Percentiles rank a stretch among this genome's conserved stretches.
phyloP scores from a whole-genome alignment of 2,888 invertebrate species.

The Idaea biselata region DNA sequence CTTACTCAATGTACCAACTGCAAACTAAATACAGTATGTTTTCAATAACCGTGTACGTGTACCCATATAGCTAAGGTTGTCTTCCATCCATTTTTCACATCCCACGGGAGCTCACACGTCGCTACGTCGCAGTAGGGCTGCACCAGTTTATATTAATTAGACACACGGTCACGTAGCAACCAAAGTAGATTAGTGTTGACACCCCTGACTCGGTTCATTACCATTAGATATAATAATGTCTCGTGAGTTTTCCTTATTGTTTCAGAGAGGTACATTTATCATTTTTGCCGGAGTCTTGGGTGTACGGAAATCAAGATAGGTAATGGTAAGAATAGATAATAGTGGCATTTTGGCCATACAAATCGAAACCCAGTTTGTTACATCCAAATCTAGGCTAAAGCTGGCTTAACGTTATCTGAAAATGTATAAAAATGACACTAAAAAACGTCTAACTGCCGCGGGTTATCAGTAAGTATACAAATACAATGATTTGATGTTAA shows the following conservation, averaged over 20 bases:
- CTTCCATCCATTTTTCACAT: neutral
- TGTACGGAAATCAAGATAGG: neutral
- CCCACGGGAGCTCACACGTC: neutral
- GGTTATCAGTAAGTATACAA: neutral
- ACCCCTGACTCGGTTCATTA: slow-evolving; percentile 46
- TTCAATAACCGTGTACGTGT: too few species aligned
- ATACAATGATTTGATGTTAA: neutral
- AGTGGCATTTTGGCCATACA: too few species aligned
- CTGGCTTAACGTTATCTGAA: too few species aligned
- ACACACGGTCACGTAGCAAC: slow-evolving; percentile 46
- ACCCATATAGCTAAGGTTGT: too few species aligned
- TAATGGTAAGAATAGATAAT: neutral
- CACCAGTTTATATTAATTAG: slow-evolving; percentile 57
- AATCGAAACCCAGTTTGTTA: too few species aligned
- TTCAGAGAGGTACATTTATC: neutral
- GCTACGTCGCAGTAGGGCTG: slow-evolving; percentile 26
- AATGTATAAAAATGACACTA: neutral
- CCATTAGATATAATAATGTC: neutral
- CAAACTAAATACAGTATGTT: too few species aligned
- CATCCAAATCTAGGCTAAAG: too few species aligned
- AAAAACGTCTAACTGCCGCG: neutral
- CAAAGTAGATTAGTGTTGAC: slow-evolving; percentile 56
- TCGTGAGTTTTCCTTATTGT: neutral
- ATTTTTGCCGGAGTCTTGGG: neutral
- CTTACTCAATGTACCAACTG: too few species aligned